These are phyloP conservation scores for Pediacus dermestoides DNA, from an alignment of 2,888 invertebrate genomes.

Conservation along the genomic window DNA sequence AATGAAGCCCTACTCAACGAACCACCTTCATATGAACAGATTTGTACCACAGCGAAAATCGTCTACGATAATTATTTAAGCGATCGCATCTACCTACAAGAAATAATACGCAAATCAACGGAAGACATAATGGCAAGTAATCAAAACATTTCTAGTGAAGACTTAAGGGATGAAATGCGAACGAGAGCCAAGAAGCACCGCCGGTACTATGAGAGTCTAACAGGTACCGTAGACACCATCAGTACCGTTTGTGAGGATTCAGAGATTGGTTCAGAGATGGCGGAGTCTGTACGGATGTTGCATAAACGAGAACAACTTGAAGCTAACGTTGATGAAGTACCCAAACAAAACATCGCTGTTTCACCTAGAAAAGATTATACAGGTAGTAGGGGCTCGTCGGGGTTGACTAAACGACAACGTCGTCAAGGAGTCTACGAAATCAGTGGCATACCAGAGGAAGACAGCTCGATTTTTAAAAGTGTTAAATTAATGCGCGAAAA, in stretches of 20 bases:
- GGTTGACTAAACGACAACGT: slow-evolving; percentile 35
- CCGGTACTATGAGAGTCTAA: slow-evolving; percentile 36
- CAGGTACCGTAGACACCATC: slow-evolving; percentile 21
- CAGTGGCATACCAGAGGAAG: slow-evolving; percentile 21
- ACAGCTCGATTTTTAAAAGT: slow-evolving; percentile 36
- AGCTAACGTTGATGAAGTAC: slow-evolving; percentile 3
- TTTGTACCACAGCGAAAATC: too few species aligned
- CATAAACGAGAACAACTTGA: slow-evolving; percentile 5
- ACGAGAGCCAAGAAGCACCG: slow-evolving; percentile 42
- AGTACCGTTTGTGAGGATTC: slow-evolving; percentile 10
- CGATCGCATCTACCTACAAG: slow-evolving; percentile 11
- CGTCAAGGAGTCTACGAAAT: slow-evolving; percentile 42
- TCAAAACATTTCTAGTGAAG: slow-evolving; percentile 18
- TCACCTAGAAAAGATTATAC: slow-evolving; percentile 1
- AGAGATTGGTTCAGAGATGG: slow-evolving; percentile 28
- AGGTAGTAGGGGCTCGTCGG: slow-evolving; percentile 20
- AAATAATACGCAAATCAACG: too few species aligned
- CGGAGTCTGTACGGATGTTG: slow-evolving; percentile 19
- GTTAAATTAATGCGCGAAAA: slow-evolving; percentile 42
- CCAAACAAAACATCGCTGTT: slow-evolving; percentile 8
- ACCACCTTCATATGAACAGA: too few species aligned
- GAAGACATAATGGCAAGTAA: slow-evolving; percentile 21
- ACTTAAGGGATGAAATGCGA: slow-evolving; percentile 35
- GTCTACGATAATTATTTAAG: slow-evolving; percentile 1
- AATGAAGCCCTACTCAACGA: too few species aligned